phyloP scores from a whole-genome alignment of 64 coral and sea anemone genomes.

The Actinia equina region DNA sequence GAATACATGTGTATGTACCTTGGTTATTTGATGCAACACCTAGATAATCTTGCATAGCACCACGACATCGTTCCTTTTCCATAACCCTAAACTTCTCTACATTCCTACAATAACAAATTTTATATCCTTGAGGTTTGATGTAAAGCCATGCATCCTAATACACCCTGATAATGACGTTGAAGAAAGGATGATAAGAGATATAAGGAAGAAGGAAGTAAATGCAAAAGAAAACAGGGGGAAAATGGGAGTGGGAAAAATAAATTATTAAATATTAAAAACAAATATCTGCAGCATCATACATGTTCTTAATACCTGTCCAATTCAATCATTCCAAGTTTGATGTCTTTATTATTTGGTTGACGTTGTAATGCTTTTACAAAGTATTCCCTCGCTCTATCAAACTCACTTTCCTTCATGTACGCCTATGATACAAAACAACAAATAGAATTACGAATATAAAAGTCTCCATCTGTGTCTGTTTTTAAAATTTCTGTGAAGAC shows the following conservation, averaged over 20 bases:
- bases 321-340: slow-evolving; percentile 61
- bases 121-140: too few relatives aligned
- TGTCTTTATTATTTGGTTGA: slow-evolving; percentile 65
- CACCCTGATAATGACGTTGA: too few relatives aligned
- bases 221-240: too few relatives aligned
- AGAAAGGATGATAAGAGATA: too few relatives aligned
- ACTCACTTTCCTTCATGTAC: slow-evolving; percentile 77
- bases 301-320: slow-evolving; percentile 65
- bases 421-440: too few relatives aligned
- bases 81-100: slow-evolving; percentile 32
- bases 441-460: too few relatives aligned
- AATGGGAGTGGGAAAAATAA: too few relatives aligned
- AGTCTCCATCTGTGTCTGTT: too few relatives aligned
- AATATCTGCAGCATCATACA: too few relatives aligned
- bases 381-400: slow-evolving; percentile 69
- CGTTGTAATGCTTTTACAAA: slow-evolving; percentile 63
- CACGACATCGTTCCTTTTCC: slow-evolving; percentile 45
- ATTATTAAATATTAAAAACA: neutral
- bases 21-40: neutral
- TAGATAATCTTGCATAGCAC: neutral
- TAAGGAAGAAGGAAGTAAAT: too few relatives aligned
- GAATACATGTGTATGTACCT: neutral
- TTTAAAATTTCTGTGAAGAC: too few relatives aligned
- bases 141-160: too few relatives aligned
- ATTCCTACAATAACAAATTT: slow-evolving; percentile 10